Percentiles rank a stretch among this genome's conserved stretches.
Evolutionary conservation across 2,888 invertebrate species (phyloP).

Genomic region (Mythimna vitellina): DNA sequence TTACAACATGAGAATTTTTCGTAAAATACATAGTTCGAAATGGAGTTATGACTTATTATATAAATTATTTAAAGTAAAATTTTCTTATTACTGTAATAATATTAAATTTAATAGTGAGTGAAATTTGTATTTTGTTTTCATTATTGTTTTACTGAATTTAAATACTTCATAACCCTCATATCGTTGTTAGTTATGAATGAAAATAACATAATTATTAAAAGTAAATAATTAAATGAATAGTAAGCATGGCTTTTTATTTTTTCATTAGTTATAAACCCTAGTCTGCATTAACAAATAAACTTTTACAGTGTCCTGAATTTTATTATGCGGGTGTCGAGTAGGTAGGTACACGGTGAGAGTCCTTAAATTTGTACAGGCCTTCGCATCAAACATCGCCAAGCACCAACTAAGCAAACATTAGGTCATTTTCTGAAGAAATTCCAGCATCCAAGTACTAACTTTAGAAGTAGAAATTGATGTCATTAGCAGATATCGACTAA

Average conservation of each 20-base stretch:
- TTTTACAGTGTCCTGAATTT: not conserved
- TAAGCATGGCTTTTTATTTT: conserved; percentile 86
- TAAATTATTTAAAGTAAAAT: conserved; percentile 89
- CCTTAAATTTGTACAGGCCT: too few species aligned
- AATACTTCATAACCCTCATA: conserved; percentile 91
- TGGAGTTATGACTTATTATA: conserved; percentile 87
- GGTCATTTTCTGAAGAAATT: too few species aligned
- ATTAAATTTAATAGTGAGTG: conserved; percentile 91
- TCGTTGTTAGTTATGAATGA: conserved; percentile 91
- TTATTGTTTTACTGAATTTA: conserved; percentile 90
- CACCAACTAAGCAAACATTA: too few species aligned
- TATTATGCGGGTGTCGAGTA: not conserved
- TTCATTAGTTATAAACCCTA: conserved; percentile 46
- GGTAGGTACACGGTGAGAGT: not conserved
- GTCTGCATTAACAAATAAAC: not conserved
- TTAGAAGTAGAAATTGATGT: too few species aligned
- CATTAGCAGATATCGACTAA: too few species aligned
- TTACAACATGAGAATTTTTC: conserved; percentile 85
- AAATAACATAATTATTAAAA: conserved; percentile 91
- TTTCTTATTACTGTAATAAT: conserved; percentile 90
- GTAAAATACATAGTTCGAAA: conserved; percentile 84
- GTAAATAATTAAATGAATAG: conserved; percentile 91
- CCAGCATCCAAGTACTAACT: too few species aligned
- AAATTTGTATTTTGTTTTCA: conserved; percentile 90
- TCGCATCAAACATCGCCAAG: too few species aligned